phyloP scores from a whole-genome alignment of 2,797 vertebrate genomes.

The Rousettus madagascariensis region DNA sequence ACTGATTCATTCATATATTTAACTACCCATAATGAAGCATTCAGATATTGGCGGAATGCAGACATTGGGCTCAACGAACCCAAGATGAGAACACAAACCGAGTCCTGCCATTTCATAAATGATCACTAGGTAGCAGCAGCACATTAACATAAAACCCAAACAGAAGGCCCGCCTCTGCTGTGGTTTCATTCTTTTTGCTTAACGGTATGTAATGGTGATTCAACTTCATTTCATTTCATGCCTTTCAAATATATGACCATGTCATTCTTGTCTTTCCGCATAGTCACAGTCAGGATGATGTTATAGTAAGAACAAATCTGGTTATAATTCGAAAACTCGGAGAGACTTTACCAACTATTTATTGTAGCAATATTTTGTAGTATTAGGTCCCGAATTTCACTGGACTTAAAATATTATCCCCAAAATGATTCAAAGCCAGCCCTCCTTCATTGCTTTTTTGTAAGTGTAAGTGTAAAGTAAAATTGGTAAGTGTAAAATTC shows the following conservation, averaged over 20 bases:
- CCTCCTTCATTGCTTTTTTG: neutral
- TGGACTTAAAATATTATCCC: slow-evolving; percentile 24
- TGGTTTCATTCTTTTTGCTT: neutral
- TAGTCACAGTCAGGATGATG: neutral
- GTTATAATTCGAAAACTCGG: slow-evolving; percentile 23
- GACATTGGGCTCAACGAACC: neutral
- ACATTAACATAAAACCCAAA: slow-evolving; percentile 37
- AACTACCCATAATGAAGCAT: neutral
- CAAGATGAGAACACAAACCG: neutral
- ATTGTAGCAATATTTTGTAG: neutral
- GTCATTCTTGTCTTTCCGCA: slow-evolving; percentile 44
- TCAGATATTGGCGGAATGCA: neutral
- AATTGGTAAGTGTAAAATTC: too few relatives aligned
- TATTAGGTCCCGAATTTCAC: slow-evolving; percentile 19
- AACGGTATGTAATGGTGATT: neutral
- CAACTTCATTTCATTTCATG: slow-evolving; percentile 32
- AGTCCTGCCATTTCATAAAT: slow-evolving; percentile 16
- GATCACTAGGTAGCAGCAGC: slow-evolving; percentile 67
- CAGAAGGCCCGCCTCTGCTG: neutral
- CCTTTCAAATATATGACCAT: slow-evolving; percentile 48
- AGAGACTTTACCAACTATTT: slow-evolving; percentile 16
- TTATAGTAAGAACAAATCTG: neutral
- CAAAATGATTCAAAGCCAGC: neutral
- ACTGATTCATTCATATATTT: neutral
- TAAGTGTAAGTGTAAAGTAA: too few relatives aligned